These are phyloP conservation scores for Allygus modestus DNA, from an alignment of 2,888 invertebrate genomes.

Conservation along the genomic window DNA sequence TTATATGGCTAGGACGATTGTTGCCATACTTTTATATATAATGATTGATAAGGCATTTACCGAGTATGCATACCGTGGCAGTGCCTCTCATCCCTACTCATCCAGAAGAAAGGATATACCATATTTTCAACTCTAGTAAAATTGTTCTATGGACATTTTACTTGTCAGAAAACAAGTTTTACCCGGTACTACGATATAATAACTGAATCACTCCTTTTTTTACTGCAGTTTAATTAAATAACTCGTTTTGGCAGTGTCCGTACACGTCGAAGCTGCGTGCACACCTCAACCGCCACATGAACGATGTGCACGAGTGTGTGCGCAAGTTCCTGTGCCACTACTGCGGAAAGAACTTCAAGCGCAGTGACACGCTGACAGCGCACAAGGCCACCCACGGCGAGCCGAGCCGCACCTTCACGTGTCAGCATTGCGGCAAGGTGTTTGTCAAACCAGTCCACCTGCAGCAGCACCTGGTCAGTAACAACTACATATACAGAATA, in stretches of 20 bases:
- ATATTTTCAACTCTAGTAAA: too few species aligned
- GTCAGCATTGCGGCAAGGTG: slow-evolving; percentile 53
- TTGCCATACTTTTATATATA: too few species aligned
- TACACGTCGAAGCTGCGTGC: slow-evolving; percentile 61
- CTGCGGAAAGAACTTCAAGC: slow-evolving; percentile 63
- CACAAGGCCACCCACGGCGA: slow-evolving; percentile 63
- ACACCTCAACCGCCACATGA: slow-evolving; percentile 59
- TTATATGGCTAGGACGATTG: too few species aligned
- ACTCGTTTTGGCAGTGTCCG: slow-evolving; percentile 47
- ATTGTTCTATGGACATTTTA: too few species aligned
- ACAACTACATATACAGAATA: not conserved
- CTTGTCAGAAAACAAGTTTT: too few species aligned
- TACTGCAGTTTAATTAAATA: too few species aligned
- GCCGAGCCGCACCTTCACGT: slow-evolving; percentile 38
- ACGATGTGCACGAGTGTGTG: slow-evolving; percentile 56
- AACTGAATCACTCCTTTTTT: too few species aligned
- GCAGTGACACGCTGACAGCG: slow-evolving; percentile 61
- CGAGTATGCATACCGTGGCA: too few species aligned
- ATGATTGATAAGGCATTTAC: too few species aligned
- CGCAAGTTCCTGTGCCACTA: slow-evolving; percentile 61
- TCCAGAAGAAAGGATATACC: too few species aligned
- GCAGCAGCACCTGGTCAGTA: slow-evolving; percentile 60
- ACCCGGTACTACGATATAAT: too few species aligned
- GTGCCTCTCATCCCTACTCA: too few species aligned
- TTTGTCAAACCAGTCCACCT: slow-evolving; percentile 52